Evolutionary conservation across 2,888 invertebrate species (phyloP), one percentile per base, ranked within the genome.

Genomic region (Cheilosia soror): DNA sequence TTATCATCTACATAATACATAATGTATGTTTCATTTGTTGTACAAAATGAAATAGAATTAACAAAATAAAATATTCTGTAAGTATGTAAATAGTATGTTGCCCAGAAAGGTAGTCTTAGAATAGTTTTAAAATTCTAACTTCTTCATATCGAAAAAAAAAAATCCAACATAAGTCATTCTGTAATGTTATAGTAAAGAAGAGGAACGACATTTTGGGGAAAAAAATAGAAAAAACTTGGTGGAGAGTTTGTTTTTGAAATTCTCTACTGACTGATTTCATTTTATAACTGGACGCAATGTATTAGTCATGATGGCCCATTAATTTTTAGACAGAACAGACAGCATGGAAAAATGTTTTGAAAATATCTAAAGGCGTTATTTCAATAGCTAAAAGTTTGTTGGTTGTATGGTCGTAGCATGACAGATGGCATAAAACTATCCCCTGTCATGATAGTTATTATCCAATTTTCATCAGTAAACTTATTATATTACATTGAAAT

Each of bases 41-140:
- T 69, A 57, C 55, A 77, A 65, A 80, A 87, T 71, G 37, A 80
- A 73, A 69, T 58, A 58, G 57, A 76, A 60, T 62, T 65, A 58
- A 27, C 71, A 53, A 40, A 60, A 33, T 33, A 51, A 58, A 42
- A 55, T 62, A 81, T 65, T 81, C 29, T 84, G 81, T 82, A 77
- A 78, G 73, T 81, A 76, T 75, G 77, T 84, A 87, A 80, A 84
- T 84, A 84, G 44, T 81, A 57, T 60, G n/a, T 49, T 65, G 25
- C 37, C 29, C 49, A 44, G 55, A 58, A 51, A 20, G 27, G 5
- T 81, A 73, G 55, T 62, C 20, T 55, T 40, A 79, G 51, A 47
- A 37, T 76, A 77, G 40, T n/a, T 62, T 31, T 44, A 60, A 13
- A 47, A 44, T 27, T 81, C 27, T 44, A 42, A 42, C 42, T 58